Percentiles rank a stretch among this genome's conserved stretches.
Conservation (phyloP, 2,113 vertebrate species). For the Leptobrachium ailaonicum region DNA sequence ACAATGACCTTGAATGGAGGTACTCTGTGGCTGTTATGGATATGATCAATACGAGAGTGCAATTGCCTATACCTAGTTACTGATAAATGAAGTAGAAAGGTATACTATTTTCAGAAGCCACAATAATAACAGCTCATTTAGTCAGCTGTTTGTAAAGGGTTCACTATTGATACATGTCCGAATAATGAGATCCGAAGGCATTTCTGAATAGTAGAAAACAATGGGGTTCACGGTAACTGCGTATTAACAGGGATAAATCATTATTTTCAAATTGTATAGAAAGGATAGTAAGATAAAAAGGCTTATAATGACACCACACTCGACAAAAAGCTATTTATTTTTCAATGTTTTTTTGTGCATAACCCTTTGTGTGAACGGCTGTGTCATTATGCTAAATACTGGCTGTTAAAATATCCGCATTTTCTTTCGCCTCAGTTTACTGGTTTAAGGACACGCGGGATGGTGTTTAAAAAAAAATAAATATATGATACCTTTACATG, state of each 20-base stretch:
- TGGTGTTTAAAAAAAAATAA: not conserved
- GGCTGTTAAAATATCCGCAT: not conserved
- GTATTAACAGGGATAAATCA: slow-evolving; percentile 70
- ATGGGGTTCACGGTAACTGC: slow-evolving; percentile 64
- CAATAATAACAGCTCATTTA: slow-evolving; percentile 77
- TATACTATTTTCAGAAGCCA: slow-evolving; percentile 71
- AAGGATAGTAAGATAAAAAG: slow-evolving; percentile 53
- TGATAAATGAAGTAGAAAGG: slow-evolving; percentile 74
- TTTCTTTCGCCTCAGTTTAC: not conserved
- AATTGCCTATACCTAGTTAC: slow-evolving; percentile 79
- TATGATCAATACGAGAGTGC: slow-evolving; percentile 82
- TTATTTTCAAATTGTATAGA: slow-evolving; percentile 66
- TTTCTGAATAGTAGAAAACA: slow-evolving; percentile 70
- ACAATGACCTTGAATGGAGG: slow-evolving; percentile 80
- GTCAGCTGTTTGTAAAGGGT: slow-evolving; percentile 69
- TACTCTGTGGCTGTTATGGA: slow-evolving; percentile 75
- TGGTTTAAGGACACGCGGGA: slow-evolving; percentile 2
- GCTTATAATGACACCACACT: slow-evolving; percentile 64
- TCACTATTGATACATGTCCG: slow-evolving; percentile 76
- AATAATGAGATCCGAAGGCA: slow-evolving; percentile 73
- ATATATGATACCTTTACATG: not conserved
- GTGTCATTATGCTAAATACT: not conserved
- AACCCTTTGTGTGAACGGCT: not conserved
- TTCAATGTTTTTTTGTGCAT: not conserved
- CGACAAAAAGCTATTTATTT: slow-evolving; percentile 53